phyloP scores from a whole-genome alignment of 2,888 invertebrate genomes.

The Ectemnius cavifrons region DNA sequence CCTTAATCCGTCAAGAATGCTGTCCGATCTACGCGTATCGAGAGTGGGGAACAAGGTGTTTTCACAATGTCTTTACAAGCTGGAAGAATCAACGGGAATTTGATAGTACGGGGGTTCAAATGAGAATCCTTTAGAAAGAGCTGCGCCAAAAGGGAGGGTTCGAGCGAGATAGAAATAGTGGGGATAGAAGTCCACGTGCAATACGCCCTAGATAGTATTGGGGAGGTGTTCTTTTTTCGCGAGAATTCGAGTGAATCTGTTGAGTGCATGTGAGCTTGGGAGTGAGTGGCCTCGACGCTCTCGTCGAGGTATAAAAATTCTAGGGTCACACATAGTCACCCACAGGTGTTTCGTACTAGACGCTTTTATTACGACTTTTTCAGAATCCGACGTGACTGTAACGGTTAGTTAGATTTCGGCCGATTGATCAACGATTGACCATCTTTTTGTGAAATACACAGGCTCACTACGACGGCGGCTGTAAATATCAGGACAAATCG shows the following conservation, averaged over 20 bases:
- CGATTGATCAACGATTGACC: conserved; percentile 44
- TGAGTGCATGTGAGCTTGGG: not conserved
- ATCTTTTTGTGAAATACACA: conserved; percentile 66
- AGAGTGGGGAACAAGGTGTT: conserved; percentile 30
- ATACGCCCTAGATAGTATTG: too few species aligned
- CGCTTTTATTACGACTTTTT: conserved; percentile 40
- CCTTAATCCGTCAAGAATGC: conserved; percentile 63
- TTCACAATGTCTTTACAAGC: conserved; percentile 34
- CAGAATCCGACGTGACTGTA: conserved; percentile 13
- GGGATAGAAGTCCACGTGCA: too few species aligned
- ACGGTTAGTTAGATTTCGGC: too few species aligned
- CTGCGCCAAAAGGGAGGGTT: not conserved
- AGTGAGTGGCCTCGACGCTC: not conserved
- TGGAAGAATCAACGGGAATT: conserved; percentile 35
- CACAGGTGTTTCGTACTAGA: conserved; percentile 49
- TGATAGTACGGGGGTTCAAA: too few species aligned
- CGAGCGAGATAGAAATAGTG: conserved; percentile 15
- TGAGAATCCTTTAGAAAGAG: too few species aligned
- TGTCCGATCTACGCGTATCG: conserved; percentile 54
- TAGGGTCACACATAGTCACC: too few species aligned
- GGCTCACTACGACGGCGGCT: conserved; percentile 63
- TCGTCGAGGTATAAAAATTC: not conserved
- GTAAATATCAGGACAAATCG: conserved; percentile 64
- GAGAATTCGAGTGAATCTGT: not conserved
- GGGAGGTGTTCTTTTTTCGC: too few species aligned